These are phyloP conservation scores for Drosophila lacertosa DNA, from an alignment of 1,140 invertebrate species.

Conservation along the genomic window DNA sequence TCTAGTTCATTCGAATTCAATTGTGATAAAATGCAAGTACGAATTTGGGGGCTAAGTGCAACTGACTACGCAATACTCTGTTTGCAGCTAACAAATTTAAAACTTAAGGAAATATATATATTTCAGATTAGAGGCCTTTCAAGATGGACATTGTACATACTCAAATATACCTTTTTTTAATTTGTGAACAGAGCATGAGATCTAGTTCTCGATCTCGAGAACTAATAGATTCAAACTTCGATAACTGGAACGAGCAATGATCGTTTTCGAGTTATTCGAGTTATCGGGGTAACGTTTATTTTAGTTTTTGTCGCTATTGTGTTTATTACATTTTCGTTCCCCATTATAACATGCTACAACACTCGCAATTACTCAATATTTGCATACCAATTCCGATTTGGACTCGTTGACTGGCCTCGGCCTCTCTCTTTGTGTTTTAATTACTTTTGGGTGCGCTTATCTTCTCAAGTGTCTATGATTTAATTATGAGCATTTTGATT, in stretches of 20 bases:
- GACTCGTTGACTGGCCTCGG: conserved; percentile 20
- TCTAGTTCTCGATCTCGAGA: too few relatives aligned
- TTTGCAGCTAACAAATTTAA: too few relatives aligned
- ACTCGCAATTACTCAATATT: conserved; percentile 46
- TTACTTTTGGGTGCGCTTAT: conserved; percentile 50
- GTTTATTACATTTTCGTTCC: conserved; percentile 14
- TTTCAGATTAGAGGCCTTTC: too few relatives aligned
- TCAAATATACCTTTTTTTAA: too few relatives aligned
- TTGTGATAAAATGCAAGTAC: too few relatives aligned
- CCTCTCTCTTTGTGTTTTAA: conserved; percentile 39
- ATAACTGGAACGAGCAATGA: neutral
- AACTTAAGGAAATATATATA: too few relatives aligned
- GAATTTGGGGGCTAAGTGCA: too few relatives aligned
- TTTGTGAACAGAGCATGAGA: too few relatives aligned
- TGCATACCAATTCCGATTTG: conserved; percentile 36
- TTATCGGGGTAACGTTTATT: conserved; percentile 1
- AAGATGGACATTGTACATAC: too few relatives aligned
- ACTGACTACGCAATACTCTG: too few relatives aligned
- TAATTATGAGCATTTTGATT: conserved; percentile 62
- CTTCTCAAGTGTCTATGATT: conserved; percentile 58
- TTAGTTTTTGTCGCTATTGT: conserved; percentile 7
- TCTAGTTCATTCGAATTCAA: too few relatives aligned
- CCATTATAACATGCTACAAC: conserved; percentile 20
- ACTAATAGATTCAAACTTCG: neutral
- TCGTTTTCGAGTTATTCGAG: neutral